A percentile compares a stretch with the other conserved stretches of the same genome.
Conservation (phyloP, 2,888 invertebrate genomes). For the Eristalis arbustorum region DNA sequence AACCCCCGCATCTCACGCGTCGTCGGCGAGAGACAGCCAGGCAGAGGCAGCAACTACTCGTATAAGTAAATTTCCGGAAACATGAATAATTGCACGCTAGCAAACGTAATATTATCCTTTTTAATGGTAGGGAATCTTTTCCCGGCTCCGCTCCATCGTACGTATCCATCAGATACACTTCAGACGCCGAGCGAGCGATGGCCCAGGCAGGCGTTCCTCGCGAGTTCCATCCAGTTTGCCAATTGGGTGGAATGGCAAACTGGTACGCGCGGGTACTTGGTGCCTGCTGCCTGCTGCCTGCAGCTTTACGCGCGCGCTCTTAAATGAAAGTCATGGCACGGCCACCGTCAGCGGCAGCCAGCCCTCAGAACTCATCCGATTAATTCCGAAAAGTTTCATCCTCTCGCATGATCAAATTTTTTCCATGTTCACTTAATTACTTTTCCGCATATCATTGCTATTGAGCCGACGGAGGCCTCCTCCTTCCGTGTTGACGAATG, state of each 20-base stretch:
- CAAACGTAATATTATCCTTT: slow-evolving; percentile 69
- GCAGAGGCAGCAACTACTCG: slow-evolving; percentile 17
- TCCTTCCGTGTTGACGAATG: too few relatives aligned
- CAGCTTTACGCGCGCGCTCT: slow-evolving; percentile 15
- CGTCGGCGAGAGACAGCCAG: background rate
- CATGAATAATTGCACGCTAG: slow-evolving; percentile 69
- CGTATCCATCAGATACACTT: slow-evolving; percentile 47
- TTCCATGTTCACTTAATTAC: slow-evolving; percentile 70
- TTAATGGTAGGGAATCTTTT: slow-evolving; percentile 48
- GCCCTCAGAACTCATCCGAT: slow-evolving; percentile 61
- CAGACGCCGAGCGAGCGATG: slow-evolving; percentile 4
- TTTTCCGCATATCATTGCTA: slow-evolving; percentile 69
- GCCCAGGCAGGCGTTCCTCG: background rate
- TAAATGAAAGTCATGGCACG: slow-evolving; percentile 56
- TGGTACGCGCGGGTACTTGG: too few relatives aligned
- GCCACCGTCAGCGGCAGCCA: background rate
- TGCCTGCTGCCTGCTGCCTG: background rate
- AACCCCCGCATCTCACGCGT: background rate
- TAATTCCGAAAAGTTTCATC: slow-evolving; percentile 69
- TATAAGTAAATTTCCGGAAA: slow-evolving; percentile 68
- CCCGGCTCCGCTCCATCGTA: slow-evolving; percentile 12
- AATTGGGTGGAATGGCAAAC: background rate
- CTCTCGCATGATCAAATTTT: slow-evolving; percentile 69
- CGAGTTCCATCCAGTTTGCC: background rate
- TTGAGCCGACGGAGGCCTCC: slow-evolving; percentile 13